These are phyloP conservation scores for Epistrophella euchroma DNA, from an alignment of 2,888 invertebrate genomes.

Conservation along the genomic window DNA sequence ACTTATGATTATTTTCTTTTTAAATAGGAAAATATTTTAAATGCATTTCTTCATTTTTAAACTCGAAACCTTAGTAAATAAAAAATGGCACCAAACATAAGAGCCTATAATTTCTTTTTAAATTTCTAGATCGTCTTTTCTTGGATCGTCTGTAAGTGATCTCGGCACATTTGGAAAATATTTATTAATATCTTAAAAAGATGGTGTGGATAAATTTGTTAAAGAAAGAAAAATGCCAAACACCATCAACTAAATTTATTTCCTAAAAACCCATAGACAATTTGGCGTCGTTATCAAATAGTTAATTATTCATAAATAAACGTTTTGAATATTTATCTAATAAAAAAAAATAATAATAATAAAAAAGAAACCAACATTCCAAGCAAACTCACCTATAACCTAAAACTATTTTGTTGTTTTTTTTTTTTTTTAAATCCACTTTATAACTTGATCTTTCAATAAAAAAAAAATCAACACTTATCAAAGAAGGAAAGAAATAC, in stretches of 20 bases:
- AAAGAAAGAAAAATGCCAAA: background rate
- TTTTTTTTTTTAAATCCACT: conserved; percentile 12
- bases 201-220: background rate
- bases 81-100: no score
- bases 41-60: no score
- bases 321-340: background rate
- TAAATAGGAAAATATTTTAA: no score
- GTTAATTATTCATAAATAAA: conserved; percentile 25
- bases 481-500: conserved; percentile 17
- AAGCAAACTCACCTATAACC: conserved; percentile 22
- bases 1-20: background rate
- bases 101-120: no score
- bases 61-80: no score
- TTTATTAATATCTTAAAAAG: background rate
- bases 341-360: conserved; percentile 4
- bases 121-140: background rate
- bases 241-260: background rate
- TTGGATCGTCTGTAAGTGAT: background rate
- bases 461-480: conserved; percentile 16
- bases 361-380: conserved; percentile 33
- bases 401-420: conserved; percentile 16
- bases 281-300: conserved; percentile 33
- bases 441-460: conserved; percentile 33
- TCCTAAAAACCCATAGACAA: conserved; percentile 17
- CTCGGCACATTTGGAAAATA: background rate